These are phyloP conservation scores for Ectemnius cavifrons DNA, from an alignment of 2,888 invertebrate species.

Conservation along the genomic window DNA sequence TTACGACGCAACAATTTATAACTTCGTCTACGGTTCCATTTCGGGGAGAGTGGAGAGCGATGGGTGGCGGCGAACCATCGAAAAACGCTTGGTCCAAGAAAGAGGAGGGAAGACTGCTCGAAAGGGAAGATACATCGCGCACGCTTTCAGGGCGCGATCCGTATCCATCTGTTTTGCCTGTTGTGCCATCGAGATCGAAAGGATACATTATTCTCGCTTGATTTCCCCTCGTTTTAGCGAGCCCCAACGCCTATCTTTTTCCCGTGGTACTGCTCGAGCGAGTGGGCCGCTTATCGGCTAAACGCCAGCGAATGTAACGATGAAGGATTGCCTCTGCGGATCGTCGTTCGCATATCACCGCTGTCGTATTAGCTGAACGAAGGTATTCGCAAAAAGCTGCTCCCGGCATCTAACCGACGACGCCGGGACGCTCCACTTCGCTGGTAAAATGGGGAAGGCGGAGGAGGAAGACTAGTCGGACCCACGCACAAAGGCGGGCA, in stretches of 20 bases:
- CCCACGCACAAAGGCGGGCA: too few species aligned
- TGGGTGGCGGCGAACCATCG: constrained; percentile 10
- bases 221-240: constrained; percentile 16
- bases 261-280: not conserved
- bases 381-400: not conserved
- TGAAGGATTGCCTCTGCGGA: constrained; percentile 1
- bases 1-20: not conserved
- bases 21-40: too few species aligned
- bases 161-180: constrained; percentile 16
- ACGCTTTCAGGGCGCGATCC: constrained; percentile 20
- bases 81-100: constrained; percentile 1
- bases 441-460: not conserved
- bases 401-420: not conserved
- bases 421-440: not conserved
- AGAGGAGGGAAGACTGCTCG: not conserved
- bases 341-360: not conserved
- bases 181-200: constrained; percentile 12
- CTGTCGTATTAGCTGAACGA: constrained; percentile 5
- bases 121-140: constrained; percentile 13
- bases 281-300: constrained; percentile 8
- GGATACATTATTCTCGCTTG: constrained; percentile 36
- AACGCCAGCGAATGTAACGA: constrained; percentile 7
- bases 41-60: not conserved
- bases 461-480: too few species aligned
- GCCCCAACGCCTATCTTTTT: constrained; percentile 4